Conservation (phyloP, 2,888 invertebrate species). For the Drosophila planitibia region DNA sequence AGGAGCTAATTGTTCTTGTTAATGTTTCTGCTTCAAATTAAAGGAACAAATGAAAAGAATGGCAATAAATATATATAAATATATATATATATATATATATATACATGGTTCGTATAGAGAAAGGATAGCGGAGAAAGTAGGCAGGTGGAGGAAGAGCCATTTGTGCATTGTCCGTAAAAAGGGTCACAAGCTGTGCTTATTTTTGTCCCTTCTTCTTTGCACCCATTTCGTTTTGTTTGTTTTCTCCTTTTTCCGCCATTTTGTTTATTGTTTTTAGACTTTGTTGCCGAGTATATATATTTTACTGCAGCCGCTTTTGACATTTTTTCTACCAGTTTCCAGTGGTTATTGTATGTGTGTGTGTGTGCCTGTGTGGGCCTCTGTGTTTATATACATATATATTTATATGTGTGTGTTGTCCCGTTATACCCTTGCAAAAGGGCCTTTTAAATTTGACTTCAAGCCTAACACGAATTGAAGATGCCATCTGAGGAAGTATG, state of each 20-base stretch:
- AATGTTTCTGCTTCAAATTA: slow-evolving; percentile 70
- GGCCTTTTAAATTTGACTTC: neutral
- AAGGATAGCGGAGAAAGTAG: neutral
- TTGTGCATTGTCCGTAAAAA: slow-evolving; percentile 70
- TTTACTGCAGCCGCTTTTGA: slow-evolving; percentile 66
- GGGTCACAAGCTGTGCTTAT: slow-evolving; percentile 75
- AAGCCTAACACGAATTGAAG: neutral
- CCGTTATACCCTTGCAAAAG: slow-evolving; percentile 12
- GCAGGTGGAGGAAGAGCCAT: slow-evolving; percentile 18
- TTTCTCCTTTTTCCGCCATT: slow-evolving; percentile 63
- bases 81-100: neutral
- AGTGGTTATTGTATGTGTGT: slow-evolving; percentile 36
- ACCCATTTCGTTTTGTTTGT: slow-evolving; percentile 40
- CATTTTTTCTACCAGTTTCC: slow-evolving; percentile 41
- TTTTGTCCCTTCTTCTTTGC: slow-evolving; percentile 51
- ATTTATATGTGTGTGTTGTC: slow-evolving; percentile 11
- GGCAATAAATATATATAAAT: neutral
- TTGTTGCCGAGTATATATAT: slow-evolving; percentile 75
- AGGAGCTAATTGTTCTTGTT: slow-evolving; percentile 77
- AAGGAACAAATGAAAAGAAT: slow-evolving; percentile 20
- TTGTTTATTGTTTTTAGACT: slow-evolving; percentile 78
- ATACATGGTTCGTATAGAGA: neutral
- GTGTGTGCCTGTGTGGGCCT: neutral
- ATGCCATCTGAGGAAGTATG: neutral
- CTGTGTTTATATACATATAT: neutral